A percentile compares a stretch with the other conserved stretches of the same genome.
Evolutionary conservation across 2,888 invertebrate genomes (phyloP).

Genomic region (Agrypnus murinus): DNA sequence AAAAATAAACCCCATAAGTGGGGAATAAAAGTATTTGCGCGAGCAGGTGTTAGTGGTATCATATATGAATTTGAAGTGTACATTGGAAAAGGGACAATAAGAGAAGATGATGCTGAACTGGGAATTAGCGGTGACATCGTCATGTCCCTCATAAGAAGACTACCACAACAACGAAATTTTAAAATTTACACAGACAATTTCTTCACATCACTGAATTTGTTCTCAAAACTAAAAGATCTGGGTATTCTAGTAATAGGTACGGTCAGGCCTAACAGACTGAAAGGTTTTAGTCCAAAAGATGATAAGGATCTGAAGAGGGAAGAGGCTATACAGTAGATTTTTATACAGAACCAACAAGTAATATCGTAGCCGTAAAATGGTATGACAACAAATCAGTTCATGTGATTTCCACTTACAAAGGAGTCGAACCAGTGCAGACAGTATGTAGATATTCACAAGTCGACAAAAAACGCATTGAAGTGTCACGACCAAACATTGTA

Average conservation of each 20-base stretch:
- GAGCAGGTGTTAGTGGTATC: slow-evolving; percentile 57
- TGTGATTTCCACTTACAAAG: slow-evolving; percentile 46
- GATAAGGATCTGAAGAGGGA: slow-evolving; percentile 48
- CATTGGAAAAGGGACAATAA: slow-evolving; percentile 53
- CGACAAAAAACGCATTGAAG: slow-evolving; percentile 23
- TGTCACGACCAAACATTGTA: neutral
- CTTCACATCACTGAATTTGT: slow-evolving; percentile 33
- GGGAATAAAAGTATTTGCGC: slow-evolving; percentile 58
- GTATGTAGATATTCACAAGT: neutral
- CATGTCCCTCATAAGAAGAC: no score
- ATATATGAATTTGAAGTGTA: slow-evolving; percentile 60
- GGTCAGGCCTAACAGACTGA: slow-evolving; percentile 35
- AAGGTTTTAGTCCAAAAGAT: slow-evolving; percentile 23
- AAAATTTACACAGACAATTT: slow-evolving; percentile 37
- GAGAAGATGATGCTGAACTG: no score
- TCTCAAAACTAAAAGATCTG: slow-evolving; percentile 25
- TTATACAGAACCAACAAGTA: slow-evolving; percentile 37
- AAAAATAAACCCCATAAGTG: slow-evolving; percentile 58
- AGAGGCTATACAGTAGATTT: slow-evolving; percentile 44
- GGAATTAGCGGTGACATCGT: no score
- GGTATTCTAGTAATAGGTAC: slow-evolving; percentile 31
- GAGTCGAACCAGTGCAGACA: slow-evolving; percentile 38
- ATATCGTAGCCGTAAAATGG: slow-evolving; percentile 52
- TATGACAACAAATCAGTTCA: slow-evolving; percentile 47
- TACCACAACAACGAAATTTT: slow-evolving; percentile 11